A percentile compares a stretch with the other conserved stretches of the same genome.
phyloP scores from a whole-genome alignment of 1,140 invertebrate genomes.

The Ctenoplectra terminalis region DNA sequence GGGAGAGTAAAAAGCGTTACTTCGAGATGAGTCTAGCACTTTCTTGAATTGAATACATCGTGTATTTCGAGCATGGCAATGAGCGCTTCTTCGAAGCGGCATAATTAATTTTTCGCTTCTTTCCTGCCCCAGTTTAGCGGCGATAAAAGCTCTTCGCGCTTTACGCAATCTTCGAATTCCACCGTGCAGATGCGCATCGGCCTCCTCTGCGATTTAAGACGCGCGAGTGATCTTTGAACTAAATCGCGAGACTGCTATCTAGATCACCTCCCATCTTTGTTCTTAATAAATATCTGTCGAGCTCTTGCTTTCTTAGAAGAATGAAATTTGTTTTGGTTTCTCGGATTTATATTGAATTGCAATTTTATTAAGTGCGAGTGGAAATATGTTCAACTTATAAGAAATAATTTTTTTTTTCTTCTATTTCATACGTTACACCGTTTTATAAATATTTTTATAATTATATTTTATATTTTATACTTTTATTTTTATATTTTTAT shows the following conservation, averaged over 20 bases:
- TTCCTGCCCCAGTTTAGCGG: slow-evolving; percentile 15
- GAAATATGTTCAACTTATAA: no score
- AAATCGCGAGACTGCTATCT: slow-evolving; percentile 38
- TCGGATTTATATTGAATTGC: not conserved
- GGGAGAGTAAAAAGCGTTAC: not conserved
- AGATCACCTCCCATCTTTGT: slow-evolving; percentile 19
- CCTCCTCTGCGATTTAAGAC: slow-evolving; percentile 37
- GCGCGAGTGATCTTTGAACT: slow-evolving; percentile 47
- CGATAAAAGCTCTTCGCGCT: slow-evolving; percentile 34
- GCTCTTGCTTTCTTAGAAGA: not conserved
- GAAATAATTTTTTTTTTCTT: no score
- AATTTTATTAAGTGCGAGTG: not conserved
- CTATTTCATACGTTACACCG: no score
- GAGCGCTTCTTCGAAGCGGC: slow-evolving; percentile 17
- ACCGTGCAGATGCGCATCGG: slow-evolving; percentile 39
- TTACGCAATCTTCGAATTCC: slow-evolving; percentile 50
- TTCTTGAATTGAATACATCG: not conserved
- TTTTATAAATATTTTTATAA: no score
- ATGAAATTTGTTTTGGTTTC: not conserved
- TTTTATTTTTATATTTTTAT: no score
- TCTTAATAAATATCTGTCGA: slow-evolving; percentile 18
- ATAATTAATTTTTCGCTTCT: slow-evolving; percentile 38
- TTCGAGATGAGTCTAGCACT: slow-evolving; percentile 18
- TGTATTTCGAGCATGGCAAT: not conserved
- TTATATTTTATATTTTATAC: no score